Conservation (phyloP, 2,113 vertebrate species). For the Dromaius novaehollandiae region DNA sequence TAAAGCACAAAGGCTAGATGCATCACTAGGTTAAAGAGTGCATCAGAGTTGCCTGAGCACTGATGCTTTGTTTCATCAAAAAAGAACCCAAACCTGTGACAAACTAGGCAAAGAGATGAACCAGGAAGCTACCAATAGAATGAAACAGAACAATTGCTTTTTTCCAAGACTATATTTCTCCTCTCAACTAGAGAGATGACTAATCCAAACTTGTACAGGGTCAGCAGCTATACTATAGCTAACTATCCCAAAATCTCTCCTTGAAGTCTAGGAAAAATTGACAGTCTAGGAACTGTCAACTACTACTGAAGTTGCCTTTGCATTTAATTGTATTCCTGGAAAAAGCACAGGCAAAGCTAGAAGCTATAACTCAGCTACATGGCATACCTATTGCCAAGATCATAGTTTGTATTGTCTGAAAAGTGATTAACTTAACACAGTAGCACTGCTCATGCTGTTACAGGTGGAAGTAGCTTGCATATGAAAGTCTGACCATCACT, state of each 20-base stretch:
- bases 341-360: neutral
- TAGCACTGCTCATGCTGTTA: neutral
- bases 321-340: neutral
- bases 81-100: neutral
- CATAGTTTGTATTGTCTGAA: neutral
- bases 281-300: neutral
- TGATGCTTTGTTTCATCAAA: neutral
- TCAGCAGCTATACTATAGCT: neutral
- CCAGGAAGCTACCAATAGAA: neutral
- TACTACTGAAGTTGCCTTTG: neutral
- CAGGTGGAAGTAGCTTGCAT: neutral
- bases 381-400: neutral
- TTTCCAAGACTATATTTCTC: neutral
- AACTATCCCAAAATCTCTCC: neutral
- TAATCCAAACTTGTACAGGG: neutral
- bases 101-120: neutral
- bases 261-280: neutral
- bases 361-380: neutral
- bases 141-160: neutral
- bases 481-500: neutral
- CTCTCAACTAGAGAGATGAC: rapidly evolving
- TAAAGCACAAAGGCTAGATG: too few relatives aligned
- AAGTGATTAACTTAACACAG: neutral
- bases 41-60: neutral
- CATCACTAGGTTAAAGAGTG: neutral